These are phyloP conservation scores for Sparidentex hasta DNA, from an alignment of 2,797 vertebrate species.

Conservation along the genomic window DNA sequence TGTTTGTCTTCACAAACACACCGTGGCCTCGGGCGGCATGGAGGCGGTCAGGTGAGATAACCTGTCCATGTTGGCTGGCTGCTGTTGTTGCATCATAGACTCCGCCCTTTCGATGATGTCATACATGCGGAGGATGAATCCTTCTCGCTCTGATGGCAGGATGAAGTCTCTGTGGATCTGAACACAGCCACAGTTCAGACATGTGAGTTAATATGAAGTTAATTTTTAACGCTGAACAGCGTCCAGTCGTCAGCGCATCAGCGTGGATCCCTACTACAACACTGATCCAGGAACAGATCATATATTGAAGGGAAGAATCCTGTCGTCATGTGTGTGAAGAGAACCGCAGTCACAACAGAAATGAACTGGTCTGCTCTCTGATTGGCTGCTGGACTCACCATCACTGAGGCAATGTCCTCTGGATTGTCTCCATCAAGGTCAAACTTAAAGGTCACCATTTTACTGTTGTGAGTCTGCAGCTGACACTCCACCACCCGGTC, in stretches of 20 bases:
- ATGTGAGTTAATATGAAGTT: too few relatives aligned
- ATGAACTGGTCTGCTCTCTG: neutral
- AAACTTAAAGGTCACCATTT: conserved; percentile 98
- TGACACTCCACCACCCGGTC: conserved; percentile 97
- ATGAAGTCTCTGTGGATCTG: conserved; percentile 91
- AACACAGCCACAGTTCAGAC: neutral
- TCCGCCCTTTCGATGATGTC: conserved; percentile 94
- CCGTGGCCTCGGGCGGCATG: neutral
- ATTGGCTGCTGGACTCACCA: conserved; percentile 86
- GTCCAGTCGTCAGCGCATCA: too few relatives aligned
- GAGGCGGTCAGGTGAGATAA: conserved; percentile 45
- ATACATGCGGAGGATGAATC: conserved; percentile 91
- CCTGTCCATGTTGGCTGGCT: conserved; percentile 37
- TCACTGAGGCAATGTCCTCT: conserved; percentile 93
- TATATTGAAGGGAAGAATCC: too few relatives aligned
- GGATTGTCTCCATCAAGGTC: conserved; percentile 96
- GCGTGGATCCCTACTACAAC: too few relatives aligned
- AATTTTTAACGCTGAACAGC: too few relatives aligned
- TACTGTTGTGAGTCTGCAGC: conserved; percentile 95
- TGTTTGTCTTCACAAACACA: conserved; percentile 2
- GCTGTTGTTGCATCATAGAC: conserved; percentile 87
- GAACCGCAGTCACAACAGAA: neutral
- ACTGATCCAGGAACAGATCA: too few relatives aligned
- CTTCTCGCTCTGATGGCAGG: conserved; percentile 86
- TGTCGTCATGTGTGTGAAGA: too few relatives aligned